phyloP scores from a whole-genome alignment of 2,113 vertebrate genomes.

The Hoplias malabaricus region DNA sequence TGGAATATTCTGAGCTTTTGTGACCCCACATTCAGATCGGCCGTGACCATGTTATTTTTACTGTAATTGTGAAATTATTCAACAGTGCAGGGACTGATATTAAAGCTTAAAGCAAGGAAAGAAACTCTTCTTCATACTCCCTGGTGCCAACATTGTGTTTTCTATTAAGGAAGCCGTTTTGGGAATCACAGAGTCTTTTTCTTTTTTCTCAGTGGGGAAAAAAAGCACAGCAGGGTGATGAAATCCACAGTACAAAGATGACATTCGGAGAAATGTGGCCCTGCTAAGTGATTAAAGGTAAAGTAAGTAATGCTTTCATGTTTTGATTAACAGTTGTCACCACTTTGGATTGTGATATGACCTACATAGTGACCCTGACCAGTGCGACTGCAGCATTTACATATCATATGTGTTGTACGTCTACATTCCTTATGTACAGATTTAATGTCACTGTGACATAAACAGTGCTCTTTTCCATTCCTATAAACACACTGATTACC shows the following conservation, averaged over 20 bases:
- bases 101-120: not conserved
- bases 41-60: not conserved
- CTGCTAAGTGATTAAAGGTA: not conserved
- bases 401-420: too few species aligned
- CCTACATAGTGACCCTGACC: not conserved
- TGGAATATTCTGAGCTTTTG: not conserved
- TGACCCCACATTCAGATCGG: not conserved
- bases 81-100: not conserved
- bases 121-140: not conserved
- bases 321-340: constrained; percentile 7
- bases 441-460: not conserved
- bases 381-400: not conserved
- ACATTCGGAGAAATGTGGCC: not conserved
- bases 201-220: constrained; percentile 4
- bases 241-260: constrained; percentile 40
- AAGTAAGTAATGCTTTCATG: constrained; percentile 4
- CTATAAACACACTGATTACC: not conserved
- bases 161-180: constrained; percentile 13
- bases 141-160: constrained; percentile 21
- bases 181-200: constrained; percentile 15
- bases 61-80: not conserved
- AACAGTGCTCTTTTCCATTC: not conserved
- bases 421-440: not conserved
- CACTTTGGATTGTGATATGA: not conserved
- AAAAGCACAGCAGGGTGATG: constrained; percentile 37